phyloP scores from a whole-genome alignment of 2,797 vertebrate species.

The Ammospiza maritima region DNA sequence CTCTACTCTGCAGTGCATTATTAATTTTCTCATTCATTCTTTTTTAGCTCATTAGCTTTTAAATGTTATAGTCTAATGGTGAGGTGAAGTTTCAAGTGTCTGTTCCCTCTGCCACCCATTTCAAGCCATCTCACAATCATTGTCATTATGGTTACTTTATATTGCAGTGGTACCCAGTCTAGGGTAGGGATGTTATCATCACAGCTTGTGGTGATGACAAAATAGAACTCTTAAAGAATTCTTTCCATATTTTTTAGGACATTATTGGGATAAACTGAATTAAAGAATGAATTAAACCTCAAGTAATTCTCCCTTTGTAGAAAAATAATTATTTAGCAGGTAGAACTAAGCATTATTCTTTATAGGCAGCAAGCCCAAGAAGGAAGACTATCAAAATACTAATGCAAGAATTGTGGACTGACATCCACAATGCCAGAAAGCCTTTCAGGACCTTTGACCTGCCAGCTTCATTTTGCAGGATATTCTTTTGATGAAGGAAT shows the following conservation, averaged over 20 bases:
- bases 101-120: neutral
- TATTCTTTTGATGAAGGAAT: neutral
- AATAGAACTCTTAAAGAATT: neutral
- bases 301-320: neutral
- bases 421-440: neutral
- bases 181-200: neutral
- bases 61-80: neutral
- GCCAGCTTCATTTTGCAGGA: neutral
- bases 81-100: neutral
- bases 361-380: neutral
- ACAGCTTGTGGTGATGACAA: neutral
- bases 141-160: neutral
- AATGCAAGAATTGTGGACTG: neutral
- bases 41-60: slow-evolving; percentile 61
- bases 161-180: neutral
- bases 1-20: slow-evolving; percentile 2
- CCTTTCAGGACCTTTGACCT: neutral
- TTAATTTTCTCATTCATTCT: slow-evolving; percentile 14
- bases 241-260: neutral
- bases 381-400: neutral
- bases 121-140: neutral
- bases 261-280: neutral
- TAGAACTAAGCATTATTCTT: neutral
- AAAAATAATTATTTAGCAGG: neutral
- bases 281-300: neutral